Base-by-base conservation (phyloP, 2,113 vertebrate species). In the Indicator maculatus region DNA sequence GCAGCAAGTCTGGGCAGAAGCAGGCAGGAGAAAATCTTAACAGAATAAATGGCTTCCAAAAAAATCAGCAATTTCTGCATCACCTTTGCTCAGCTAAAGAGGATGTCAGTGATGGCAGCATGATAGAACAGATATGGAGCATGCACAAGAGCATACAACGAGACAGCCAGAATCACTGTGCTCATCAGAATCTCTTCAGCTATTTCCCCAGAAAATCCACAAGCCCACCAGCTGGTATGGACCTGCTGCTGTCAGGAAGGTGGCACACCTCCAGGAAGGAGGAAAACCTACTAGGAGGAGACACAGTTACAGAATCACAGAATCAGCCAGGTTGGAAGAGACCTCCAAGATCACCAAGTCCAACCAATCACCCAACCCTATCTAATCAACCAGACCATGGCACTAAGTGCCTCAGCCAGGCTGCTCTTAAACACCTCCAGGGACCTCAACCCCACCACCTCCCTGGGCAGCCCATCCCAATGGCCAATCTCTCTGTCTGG, bases 181-280 rank as follows among this genome's bases (percentile, higher is more conserved):
- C 66, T 41, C 52, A 73, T 9, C 74, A 27, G 28, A 72, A 82
- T 6, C 20, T 50, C 59, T 47, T 58, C 82, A 76, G 50, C 44
- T 80, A 2, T 45, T n/a, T 85, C 52, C 24, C 4, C 2, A 39
- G 50, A 33, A 75, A 36, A 52, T 4, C 11, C 1, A 9, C 38
- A 85, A n/a, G 26, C n/a, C 45, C n/a, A 6, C 3, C 33, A n/a
- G 7, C n/a, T 2, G 0, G 14, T 18, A 77, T 1, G 1, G 7
- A 3, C 41, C 53, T 1, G 0, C 14, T 45, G 28, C n/a, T 45
- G 84, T 56, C 10, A 2, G 17, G 13, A 41, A 53, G 14, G 39
- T 27, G n/a, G 26, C 23, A 61, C 23, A 73, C 39, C 18, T 69
- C 44, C 84, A 72, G 59, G 55, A 36, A 36, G 36, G 36, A 36